phyloP scores from a whole-genome alignment of 2,113 vertebrate genomes.

The Eclectus roratus region DNA sequence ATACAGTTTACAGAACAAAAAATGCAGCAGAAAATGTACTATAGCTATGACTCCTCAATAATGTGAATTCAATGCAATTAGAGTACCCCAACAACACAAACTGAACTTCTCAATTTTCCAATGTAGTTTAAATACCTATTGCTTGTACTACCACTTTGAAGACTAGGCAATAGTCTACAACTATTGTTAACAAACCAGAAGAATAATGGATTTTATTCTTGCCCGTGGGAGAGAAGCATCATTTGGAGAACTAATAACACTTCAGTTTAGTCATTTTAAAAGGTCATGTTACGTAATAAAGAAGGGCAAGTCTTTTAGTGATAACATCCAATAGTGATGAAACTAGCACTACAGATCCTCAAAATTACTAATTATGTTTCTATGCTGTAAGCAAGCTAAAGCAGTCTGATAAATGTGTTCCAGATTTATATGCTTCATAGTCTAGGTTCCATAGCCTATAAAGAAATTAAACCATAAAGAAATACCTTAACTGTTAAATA shows the following conservation, averaged over 20 bases:
- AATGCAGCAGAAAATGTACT: background rate
- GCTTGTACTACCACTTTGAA: background rate
- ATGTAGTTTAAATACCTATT: background rate
- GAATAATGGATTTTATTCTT: background rate
- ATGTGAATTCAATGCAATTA: background rate
- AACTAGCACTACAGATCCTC: background rate
- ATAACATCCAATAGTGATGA: slow-evolving; percentile 1
- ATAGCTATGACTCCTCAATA: background rate
- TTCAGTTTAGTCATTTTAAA: slow-evolving; percentile 22
- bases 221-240: background rate
- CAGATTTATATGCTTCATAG: background rate
- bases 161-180: background rate
- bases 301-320: background rate
- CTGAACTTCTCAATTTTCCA: background rate
- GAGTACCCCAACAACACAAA: background rate
- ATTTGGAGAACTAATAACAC: slow-evolving; percentile 14
- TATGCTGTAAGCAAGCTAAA: background rate
- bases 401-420: background rate
- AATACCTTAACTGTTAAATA: background rate
- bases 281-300: slow-evolving; percentile 18
- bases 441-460: background rate
- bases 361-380: slow-evolving; percentile 8
- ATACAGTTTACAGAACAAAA: background rate
- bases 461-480: background rate
- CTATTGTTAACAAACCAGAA: background rate